Base-by-base conservation (phyloP, 2,888 invertebrate species). In the Phorcus lineatus region DNA sequence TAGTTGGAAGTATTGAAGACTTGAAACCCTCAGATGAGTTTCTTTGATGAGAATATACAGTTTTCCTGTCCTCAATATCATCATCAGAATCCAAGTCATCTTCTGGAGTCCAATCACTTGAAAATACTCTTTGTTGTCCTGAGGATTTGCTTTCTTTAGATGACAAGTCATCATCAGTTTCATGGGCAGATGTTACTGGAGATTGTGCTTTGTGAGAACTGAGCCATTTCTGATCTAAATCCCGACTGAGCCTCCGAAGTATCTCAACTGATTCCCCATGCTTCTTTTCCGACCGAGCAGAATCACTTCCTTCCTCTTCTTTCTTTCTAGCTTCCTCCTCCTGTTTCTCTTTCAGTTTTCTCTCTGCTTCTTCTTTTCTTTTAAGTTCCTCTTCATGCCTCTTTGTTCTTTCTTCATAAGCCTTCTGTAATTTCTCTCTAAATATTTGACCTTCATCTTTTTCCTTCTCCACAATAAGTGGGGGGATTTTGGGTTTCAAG, bases 31-130 rank as follows among this genome's bases (percentile, higher is more conserved):
- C 86, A 6, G 80, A 47, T 16, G 83, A 83, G 4, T 70, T 53
- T 22, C 74, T 54, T n/a, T 57, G 77, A 78, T 78, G 70, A 6
- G 74, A 74, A 19, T 22, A 75, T 24, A 74, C 36, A 62, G 77
- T 76, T 36, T 84, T 85, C 28, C 82, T 75, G 79, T 88, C 88
- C 47, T 85, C 86, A 11, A 89, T 82, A 80, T 90, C 87, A 83
- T 91, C 90, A 79, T 91, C 91, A 16, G 90, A 89, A 54, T 88
- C 90, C 9, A 91, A 81, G 77, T 91, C 91, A 80, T 86, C 86
- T 78, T 88, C 89, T 0, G 91, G 91, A 0, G 87, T 87, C 91
- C 91, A 91, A 54, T 89, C 89, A 40, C 86, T 82, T 2, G 88
- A 84, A 76, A 83, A 83, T 6, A 81, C 55, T 22, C 83, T 66